phyloP scores from a whole-genome alignment of 2,797 vertebrate genomes.

The Oreonectes daqikongensis region DNA sequence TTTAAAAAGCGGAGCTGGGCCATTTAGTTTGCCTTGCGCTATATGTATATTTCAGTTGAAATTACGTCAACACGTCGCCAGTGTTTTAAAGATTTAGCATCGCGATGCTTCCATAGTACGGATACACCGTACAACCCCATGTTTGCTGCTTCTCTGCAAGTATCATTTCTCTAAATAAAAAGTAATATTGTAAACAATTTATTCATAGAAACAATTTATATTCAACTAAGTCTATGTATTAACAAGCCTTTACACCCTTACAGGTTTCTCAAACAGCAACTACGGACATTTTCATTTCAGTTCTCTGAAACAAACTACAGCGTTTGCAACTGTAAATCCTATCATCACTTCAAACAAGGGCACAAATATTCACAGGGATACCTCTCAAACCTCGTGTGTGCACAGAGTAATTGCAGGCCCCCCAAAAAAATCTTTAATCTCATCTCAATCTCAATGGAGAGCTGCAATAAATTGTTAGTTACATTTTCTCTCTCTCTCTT shows the following conservation, averaged over 20 bases:
- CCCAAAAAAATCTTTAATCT: constrained; percentile 49
- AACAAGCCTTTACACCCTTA: neutral
- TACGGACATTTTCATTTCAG: neutral
- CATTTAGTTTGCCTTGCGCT: no score
- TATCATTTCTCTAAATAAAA: neutral
- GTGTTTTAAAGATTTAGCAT: no score
- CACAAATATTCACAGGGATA: neutral
- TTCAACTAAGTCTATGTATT: neutral
- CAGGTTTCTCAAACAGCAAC: neutral
- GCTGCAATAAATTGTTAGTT: constrained; percentile 47
- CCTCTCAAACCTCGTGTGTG: neutral
- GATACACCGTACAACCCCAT: no score
- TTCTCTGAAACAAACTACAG: neutral
- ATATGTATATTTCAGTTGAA: no score
- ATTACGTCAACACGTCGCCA: no score
- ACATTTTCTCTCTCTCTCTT: constrained; percentile 9
- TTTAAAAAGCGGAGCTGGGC: no score
- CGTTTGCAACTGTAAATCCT: neutral
- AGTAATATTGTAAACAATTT: neutral
- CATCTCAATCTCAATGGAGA: constrained; percentile 47
- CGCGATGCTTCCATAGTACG: no score
- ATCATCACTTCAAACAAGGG: neutral
- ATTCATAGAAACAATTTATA: neutral
- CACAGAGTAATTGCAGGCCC: constrained; percentile 37
- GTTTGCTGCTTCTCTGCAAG: no score